Conservation (phyloP, 2,797 vertebrate species). For the Vipera latastei region DNA sequence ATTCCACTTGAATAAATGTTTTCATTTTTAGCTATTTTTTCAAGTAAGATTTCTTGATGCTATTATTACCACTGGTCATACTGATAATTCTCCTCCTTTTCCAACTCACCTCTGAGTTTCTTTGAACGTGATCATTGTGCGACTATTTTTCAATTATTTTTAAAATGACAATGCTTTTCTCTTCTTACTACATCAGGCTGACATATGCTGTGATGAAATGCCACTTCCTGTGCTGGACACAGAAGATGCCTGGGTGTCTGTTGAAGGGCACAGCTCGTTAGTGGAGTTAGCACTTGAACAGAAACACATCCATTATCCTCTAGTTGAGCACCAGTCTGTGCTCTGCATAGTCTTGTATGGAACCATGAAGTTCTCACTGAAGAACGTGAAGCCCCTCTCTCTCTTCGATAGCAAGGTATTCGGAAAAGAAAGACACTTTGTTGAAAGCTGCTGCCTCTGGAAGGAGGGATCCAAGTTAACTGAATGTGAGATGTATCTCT, state of each 20-base stretch:
- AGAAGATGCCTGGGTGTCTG: constrained; percentile 86
- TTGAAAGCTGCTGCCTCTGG: fast-evolving
- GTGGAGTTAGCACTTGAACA: constrained; percentile 94
- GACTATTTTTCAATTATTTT: background rate
- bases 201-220: constrained; percentile 85
- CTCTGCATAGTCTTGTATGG: constrained; percentile 83
- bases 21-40: background rate
- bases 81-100: background rate
- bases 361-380: constrained; percentile 83
- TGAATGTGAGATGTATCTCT: background rate
- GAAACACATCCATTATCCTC: constrained; percentile 87
- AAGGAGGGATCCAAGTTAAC: background rate
- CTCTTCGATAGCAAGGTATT: constrained; percentile 94
- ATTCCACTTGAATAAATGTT: background rate
- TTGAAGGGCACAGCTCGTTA: constrained; percentile 87
- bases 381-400: constrained; percentile 83
- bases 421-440: background rate
- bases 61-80: background rate
- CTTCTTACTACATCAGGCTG: constrained; percentile 74
- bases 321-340: constrained; percentile 92
- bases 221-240: constrained; percentile 77
- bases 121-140: background rate
- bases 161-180: background rate
- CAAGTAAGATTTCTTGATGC: background rate
- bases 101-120: background rate